phyloP scores from a whole-genome alignment of 2,888 invertebrate genomes.

The Phengaris alcon region DNA sequence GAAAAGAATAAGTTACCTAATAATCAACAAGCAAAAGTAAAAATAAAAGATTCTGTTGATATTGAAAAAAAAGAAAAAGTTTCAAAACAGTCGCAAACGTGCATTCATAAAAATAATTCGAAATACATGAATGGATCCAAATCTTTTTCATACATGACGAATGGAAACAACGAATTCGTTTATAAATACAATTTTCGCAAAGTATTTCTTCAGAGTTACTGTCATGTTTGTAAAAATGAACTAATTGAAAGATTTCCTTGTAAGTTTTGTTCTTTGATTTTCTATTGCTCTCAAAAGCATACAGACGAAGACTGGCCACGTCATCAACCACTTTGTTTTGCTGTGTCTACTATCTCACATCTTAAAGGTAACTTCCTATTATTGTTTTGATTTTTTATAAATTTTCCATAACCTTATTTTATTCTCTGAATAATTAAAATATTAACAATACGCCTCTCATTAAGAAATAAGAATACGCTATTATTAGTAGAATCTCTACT shows the following conservation, averaged over 20 bases:
- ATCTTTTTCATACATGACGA: slow-evolving; percentile 57
- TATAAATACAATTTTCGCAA: slow-evolving; percentile 83
- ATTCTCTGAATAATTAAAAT: slow-evolving; percentile 2
- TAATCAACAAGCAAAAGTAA: slow-evolving; percentile 61
- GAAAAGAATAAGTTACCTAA: slow-evolving; percentile 72
- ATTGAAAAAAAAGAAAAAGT: slow-evolving; percentile 50
- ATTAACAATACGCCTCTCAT: background rate
- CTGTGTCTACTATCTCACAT: slow-evolving; percentile 78
- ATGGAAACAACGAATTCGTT: slow-evolving; percentile 80
- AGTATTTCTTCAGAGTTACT: slow-evolving; percentile 81
- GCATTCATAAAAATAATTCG: slow-evolving; percentile 48
- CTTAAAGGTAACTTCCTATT: slow-evolving; percentile 63
- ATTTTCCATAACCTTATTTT: background rate
- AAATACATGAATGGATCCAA: slow-evolving; percentile 48
- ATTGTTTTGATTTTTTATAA: background rate
- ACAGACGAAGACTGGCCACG: slow-evolving; percentile 77
- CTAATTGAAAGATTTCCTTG: slow-evolving; percentile 59
- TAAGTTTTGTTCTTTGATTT: slow-evolving; percentile 79
- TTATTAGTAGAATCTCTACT: background rate
- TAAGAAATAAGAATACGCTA: background rate
- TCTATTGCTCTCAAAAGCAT: slow-evolving; percentile 82
- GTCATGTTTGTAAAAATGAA: slow-evolving; percentile 73
- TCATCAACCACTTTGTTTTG: slow-evolving; percentile 81
- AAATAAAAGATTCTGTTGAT: slow-evolving; percentile 64
- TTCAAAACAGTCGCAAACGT: slow-evolving; percentile 61